Base-by-base conservation (phyloP, 1,140 invertebrate species). In the Nephila pilipes region DNA sequence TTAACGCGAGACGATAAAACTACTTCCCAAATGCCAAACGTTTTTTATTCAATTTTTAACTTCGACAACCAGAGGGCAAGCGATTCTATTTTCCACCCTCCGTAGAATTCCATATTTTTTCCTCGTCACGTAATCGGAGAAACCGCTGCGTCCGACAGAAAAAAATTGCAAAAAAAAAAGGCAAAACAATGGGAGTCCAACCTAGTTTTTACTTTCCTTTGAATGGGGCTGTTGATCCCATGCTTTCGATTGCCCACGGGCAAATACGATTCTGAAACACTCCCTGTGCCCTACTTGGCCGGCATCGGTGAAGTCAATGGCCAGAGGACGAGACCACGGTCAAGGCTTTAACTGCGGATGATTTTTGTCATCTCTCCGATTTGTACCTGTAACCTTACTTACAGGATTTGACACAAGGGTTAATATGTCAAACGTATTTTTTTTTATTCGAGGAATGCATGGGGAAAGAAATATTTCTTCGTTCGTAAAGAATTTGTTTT, bases 201-300 rank as follows among this genome's bases (percentile, higher is more conserved):
- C 89, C 89, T 55, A 63, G 63, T 91, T 91, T 91, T 91, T 91
- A 91, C 89, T 91, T 91, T 91, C 89, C 89, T 91, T 65, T 75
- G 14, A 36, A 46, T 25, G 80, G 38, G 80, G 80, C 18, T 55
- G 38, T 83, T 83, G 80, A 54, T 83, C 85, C 18, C 58, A 10
- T 8, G 58, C 16, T 58, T 58, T 87, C 85, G 25, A 22, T 60
- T 63, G 25, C n/a, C 88, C 20, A 20, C n/a, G 55, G 88, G 88
- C 25, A 22, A n/a, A 25, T 5, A 10, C 38, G 69, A 90, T 75
- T 54, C 18, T 79, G 46, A 32, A 83, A 10, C 22, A 46, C 38
- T 18, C 81, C 46, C 22, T n/a, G 18, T 36, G 88, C 6, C 65
- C 75, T 79, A 90, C 87, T 79, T 88, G 25, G 32, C 29, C 25